Evolutionary conservation across 2,113 vertebrate genomes (phyloP).

Genomic region (Indicator maculatus): DNA sequence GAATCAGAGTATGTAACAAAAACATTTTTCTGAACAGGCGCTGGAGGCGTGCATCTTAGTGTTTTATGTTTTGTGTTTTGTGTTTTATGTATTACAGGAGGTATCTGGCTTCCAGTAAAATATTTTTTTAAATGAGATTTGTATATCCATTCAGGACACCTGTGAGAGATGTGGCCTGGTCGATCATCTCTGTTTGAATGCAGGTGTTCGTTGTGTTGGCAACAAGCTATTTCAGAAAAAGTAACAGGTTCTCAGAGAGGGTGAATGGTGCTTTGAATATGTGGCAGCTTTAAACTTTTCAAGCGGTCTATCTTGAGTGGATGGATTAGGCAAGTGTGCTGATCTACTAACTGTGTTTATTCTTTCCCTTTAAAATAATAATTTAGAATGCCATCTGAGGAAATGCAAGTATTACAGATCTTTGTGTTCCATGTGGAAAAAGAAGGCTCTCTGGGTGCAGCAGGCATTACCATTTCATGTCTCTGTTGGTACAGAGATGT

Average conservation of each 20-base stretch:
- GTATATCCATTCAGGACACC: neutral
- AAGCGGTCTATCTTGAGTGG: neutral
- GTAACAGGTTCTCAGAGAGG: neutral
- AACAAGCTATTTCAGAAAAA: neutral
- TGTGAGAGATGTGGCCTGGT: neutral
- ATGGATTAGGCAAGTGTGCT: neutral
- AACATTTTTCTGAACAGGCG: neutral
- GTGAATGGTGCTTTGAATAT: neutral
- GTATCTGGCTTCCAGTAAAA: neutral
- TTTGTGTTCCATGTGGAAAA: neutral
- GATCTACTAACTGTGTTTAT: neutral
- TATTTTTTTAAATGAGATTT: neutral
- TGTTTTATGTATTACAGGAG: neutral
- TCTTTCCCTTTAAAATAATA: neutral
- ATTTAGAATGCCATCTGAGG: neutral
- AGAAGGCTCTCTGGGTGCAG: neutral
- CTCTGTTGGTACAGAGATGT: neutral
- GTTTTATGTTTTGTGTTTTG: too few relatives aligned
- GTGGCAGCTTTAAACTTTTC: neutral
- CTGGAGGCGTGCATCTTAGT: neutral
- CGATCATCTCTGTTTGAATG: neutral
- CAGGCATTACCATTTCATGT: neutral
- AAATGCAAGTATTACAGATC: neutral
- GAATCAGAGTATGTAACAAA: neutral
- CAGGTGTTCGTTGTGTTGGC: neutral